Conservation (phyloP, 2,113 vertebrate species). For the Misgurnus mizolepis region DNA sequence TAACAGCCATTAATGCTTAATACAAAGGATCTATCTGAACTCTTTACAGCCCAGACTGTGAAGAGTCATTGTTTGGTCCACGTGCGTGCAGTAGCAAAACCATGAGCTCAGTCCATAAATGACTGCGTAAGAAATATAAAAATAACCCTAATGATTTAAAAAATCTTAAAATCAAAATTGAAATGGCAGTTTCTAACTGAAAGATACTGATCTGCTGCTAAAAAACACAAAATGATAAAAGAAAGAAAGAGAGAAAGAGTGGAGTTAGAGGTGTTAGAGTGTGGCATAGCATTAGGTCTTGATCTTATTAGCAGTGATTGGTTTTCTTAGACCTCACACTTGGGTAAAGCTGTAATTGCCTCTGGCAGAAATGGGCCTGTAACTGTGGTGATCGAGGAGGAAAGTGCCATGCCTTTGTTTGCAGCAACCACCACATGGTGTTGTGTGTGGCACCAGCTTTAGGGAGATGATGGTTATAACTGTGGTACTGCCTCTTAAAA, state of each 20-base stretch:
- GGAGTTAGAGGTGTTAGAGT: slow-evolving; percentile 51
- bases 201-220: not conserved
- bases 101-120: not conserved
- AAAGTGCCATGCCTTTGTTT: slow-evolving; percentile 73
- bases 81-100: not conserved
- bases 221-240: slow-evolving; percentile 19
- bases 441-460: slow-evolving; percentile 75
- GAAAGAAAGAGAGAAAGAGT: slow-evolving; percentile 23
- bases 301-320: slow-evolving; percentile 76
- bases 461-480: slow-evolving; percentile 77
- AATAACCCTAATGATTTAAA: not conserved
- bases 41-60: no score
- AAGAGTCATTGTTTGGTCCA: no score
- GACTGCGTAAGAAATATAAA: not conserved
- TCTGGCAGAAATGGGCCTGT: slow-evolving; percentile 67
- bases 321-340: slow-evolving; percentile 76
- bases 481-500: slow-evolving; percentile 77
- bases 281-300: slow-evolving; percentile 64
- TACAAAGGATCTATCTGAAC: no score
- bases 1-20: not conserved
- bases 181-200: slow-evolving; percentile 56
- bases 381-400: slow-evolving; percentile 66
- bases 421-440: slow-evolving; percentile 73
- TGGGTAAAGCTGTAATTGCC: slow-evolving; percentile 75
- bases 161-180: not conserved